phyloP scores from a whole-genome alignment of 2,888 invertebrate species.

The Sarcophaga variegata region DNA sequence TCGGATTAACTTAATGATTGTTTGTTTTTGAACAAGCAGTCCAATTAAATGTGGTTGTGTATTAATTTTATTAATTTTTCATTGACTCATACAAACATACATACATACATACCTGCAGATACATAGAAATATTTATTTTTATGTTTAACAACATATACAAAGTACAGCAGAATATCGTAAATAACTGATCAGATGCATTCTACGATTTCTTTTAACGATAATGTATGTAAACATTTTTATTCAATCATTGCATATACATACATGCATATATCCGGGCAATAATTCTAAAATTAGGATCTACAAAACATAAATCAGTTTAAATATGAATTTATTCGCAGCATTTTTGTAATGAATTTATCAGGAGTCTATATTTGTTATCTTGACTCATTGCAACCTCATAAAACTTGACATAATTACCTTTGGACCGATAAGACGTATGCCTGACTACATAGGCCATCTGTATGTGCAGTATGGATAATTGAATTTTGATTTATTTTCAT shows the following conservation, averaged over 20 bases:
- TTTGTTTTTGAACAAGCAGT: neutral
- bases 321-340: neutral
- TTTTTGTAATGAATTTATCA: constrained; percentile 26
- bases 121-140: too few species aligned
- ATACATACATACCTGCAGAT: too few species aligned
- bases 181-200: too few species aligned
- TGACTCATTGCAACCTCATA: neutral
- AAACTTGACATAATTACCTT: constrained; percentile 48
- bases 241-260: too few species aligned
- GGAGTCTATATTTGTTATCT: neutral
- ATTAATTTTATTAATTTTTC: too few species aligned
- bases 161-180: too few species aligned
- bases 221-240: too few species aligned
- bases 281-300: neutral
- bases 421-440: neutral
- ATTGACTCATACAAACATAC: too few species aligned
- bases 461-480: constrained; percentile 33
- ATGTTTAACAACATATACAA: too few species aligned
- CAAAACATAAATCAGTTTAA: neutral
- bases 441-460: neutral
- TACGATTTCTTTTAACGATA: too few species aligned
- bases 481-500: constrained; percentile 62
- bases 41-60: too few species aligned
- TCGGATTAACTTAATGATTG: neutral
- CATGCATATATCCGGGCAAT: too few species aligned